Conservation (phyloP, 2,113 vertebrate species). For the Phalacrocorax pelagicus region DNA sequence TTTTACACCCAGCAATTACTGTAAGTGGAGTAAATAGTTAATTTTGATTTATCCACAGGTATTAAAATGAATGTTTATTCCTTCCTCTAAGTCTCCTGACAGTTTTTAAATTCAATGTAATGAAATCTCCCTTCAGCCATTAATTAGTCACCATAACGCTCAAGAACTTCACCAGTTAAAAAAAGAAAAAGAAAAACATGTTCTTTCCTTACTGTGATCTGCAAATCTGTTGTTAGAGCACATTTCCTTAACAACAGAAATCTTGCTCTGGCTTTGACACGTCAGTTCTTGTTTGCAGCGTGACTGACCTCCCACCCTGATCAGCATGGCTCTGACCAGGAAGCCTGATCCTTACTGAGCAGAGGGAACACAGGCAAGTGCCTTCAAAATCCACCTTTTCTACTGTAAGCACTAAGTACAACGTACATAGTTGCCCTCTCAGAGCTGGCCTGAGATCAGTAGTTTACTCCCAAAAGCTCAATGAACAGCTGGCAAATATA, state of each 20-base stretch:
- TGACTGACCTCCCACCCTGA: conserved; percentile 5
- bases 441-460: neutral
- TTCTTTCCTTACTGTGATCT: neutral
- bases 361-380: neutral
- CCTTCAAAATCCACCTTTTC: neutral
- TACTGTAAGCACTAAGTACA: neutral
- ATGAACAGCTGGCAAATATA: neutral
- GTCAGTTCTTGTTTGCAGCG: conserved; percentile 15
- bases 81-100: neutral
- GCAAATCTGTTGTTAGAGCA: neutral
- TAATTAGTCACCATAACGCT: neutral
- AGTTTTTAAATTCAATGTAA: neutral
- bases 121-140: neutral
- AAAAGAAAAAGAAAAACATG: neutral
- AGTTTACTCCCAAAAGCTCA: neutral
- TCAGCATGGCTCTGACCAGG: neutral
- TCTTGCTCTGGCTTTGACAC: neutral
- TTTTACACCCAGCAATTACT: neutral
- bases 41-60: neutral
- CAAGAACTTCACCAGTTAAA: neutral
- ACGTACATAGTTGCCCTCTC: neutral
- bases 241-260: conserved; percentile 35
- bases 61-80: neutral
- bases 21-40: neutral
- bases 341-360: neutral